Conservation (phyloP, 2,888 invertebrate species). For the Archips crataeganus region DNA sequence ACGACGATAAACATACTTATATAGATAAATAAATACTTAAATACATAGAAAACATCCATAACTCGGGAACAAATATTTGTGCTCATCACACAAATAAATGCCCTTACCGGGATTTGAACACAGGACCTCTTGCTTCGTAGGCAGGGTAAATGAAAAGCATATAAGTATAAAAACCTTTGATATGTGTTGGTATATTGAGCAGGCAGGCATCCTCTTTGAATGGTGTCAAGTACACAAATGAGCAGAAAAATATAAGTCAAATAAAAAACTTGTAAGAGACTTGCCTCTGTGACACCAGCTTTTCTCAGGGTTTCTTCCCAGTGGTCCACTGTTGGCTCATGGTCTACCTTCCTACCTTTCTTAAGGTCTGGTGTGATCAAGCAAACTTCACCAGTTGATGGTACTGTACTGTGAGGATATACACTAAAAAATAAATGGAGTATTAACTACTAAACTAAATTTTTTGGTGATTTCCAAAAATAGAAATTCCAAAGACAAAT, state of each 20-base stretch:
- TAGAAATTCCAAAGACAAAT: no score
- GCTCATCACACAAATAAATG: no score
- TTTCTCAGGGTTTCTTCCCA: constrained; percentile 89
- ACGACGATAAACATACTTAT: no score
- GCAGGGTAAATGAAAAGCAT: no score
- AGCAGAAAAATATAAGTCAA: no score
- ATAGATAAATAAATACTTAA: no score
- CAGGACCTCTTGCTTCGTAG: no score
- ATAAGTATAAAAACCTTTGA: not conserved
- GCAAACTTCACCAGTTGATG: constrained; percentile 89
- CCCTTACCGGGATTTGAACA: no score
- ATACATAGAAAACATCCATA: no score
- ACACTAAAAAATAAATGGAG: constrained; percentile 53
- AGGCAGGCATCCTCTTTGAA: not conserved
- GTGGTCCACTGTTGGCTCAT: constrained; percentile 90
- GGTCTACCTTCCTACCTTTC: constrained; percentile 89
- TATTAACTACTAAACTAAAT: not conserved
- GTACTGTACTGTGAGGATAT: constrained; percentile 87
- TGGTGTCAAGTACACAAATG: not conserved
- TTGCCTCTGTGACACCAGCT: constrained; percentile 86
- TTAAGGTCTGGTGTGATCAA: constrained; percentile 92
- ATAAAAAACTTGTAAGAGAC: constrained; percentile 52
- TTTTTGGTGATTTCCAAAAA: no score
- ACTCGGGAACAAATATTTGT: no score
- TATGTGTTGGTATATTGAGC: no score